These are phyloP conservation scores for Lasioglossum calceatum DNA, from an alignment of 2,888 invertebrate genomes.

Conservation along the genomic window DNA sequence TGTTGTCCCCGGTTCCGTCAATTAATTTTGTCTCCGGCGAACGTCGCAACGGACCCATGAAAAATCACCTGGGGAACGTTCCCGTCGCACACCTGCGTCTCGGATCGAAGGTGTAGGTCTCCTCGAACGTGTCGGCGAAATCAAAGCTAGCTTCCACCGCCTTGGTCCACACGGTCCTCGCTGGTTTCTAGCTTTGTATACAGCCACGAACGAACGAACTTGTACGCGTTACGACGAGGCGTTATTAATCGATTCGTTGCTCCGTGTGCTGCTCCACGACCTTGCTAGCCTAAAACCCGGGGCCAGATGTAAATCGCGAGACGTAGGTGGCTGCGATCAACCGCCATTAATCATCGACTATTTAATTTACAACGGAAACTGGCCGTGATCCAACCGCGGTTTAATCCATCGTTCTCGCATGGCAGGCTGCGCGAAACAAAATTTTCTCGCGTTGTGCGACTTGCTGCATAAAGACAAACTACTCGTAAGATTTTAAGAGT, in stretches of 20 bases:
- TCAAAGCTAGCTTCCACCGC: conserved; percentile 73
- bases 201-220: conserved; percentile 48
- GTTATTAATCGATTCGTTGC: conserved; percentile 82
- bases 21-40: conserved; percentile 7
- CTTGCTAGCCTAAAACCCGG: conserved; percentile 66
- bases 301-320: conserved; percentile 62
- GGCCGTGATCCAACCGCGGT: conserved; percentile 35
- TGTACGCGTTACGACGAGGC: conserved; percentile 76
- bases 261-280: conserved; percentile 62
- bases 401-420: conserved; percentile 3
- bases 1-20: not conserved
- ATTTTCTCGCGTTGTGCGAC: conserved; percentile 37
- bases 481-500: not conserved
- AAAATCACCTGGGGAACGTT: conserved; percentile 33
- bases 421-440: not conserved
- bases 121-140: conserved; percentile 71
- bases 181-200: conserved; percentile 50
- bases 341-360: conserved; percentile 58
- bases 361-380: conserved; percentile 56
- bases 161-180: conserved; percentile 50
- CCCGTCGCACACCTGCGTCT: conserved; percentile 49
- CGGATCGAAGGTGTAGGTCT: conserved; percentile 52
- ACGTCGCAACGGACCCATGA: conserved; percentile 6
- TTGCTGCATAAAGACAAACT: not conserved
- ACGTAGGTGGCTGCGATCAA: conserved; percentile 65